phyloP scores from a whole-genome alignment of 2,888 invertebrate genomes.

The Arge pagana region DNA sequence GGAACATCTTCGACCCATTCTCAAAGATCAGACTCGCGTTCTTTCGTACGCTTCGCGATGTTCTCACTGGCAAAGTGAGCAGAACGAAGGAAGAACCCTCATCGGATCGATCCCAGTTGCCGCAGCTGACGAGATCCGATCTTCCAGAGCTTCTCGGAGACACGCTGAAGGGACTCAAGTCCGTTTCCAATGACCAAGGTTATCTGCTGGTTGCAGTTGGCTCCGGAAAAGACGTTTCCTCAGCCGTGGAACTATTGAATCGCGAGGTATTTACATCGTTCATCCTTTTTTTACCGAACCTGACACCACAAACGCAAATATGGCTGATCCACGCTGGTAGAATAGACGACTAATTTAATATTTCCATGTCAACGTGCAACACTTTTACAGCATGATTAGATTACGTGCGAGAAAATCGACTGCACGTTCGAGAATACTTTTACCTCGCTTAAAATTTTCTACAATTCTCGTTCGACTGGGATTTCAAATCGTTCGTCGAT shows the following conservation, averaged over 20 bases:
- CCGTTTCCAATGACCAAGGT: constrained; percentile 36
- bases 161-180: constrained; percentile 35
- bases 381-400: too few relatives aligned
- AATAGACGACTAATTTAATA: too few relatives aligned
- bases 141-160: constrained; percentile 33
- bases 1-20: constrained; percentile 42
- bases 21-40: constrained; percentile 39
- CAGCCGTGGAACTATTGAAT: constrained; percentile 32
- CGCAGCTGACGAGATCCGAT: constrained; percentile 24
- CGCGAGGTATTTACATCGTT: constrained; percentile 34
- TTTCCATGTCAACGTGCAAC: too few relatives aligned
- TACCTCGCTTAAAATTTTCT: too few relatives aligned
- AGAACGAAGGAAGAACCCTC: constrained; percentile 24
- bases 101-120: constrained; percentile 20
- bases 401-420: too few relatives aligned
- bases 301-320: too few relatives aligned
- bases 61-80: constrained; percentile 28
- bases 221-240: constrained; percentile 30
- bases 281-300: too few relatives aligned
- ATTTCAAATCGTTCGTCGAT: too few relatives aligned
- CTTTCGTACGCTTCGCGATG: constrained; percentile 40
- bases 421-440: too few relatives aligned
- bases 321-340: too few relatives aligned
- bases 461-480: too few relatives aligned
- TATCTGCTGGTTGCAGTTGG: constrained; percentile 38